phyloP scores from a whole-genome alignment of 2,888 invertebrate genomes.

The Baccha elongata region DNA sequence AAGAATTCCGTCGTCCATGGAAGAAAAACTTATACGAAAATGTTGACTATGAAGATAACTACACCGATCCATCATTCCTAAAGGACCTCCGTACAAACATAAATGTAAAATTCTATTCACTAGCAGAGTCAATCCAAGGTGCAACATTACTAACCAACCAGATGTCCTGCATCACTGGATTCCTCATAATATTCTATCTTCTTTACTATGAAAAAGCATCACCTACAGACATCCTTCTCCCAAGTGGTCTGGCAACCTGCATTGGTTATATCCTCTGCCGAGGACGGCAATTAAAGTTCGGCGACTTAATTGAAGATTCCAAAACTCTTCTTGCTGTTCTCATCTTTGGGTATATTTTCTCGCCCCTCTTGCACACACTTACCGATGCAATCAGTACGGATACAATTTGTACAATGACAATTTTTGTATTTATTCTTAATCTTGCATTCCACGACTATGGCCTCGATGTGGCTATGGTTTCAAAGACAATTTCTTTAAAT shows the following conservation, averaged over 20 bases:
- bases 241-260: slow-evolving; percentile 84
- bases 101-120: slow-evolving; percentile 88
- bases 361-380: slow-evolving; percentile 95
- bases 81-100: slow-evolving; percentile 93
- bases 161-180: slow-evolving; percentile 89
- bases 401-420: slow-evolving; percentile 96
- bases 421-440: slow-evolving; percentile 93
- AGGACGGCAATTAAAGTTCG: slow-evolving; percentile 76
- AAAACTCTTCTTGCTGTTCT: slow-evolving; percentile 92
- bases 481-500: slow-evolving; percentile 95
- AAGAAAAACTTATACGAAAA: slow-evolving; percentile 95
- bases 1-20: slow-evolving; percentile 84
- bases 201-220: slow-evolving; percentile 87
- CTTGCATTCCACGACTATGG: slow-evolving; percentile 97
- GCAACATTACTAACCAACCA: slow-evolving; percentile 91
- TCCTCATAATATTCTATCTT: slow-evolving; percentile 88
- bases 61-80: slow-evolving; percentile 93
- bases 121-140: slow-evolving; percentile 88
- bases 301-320: slow-evolving; percentile 84
- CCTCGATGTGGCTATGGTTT: slow-evolving; percentile 91
- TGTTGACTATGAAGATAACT: slow-evolving; percentile 94
- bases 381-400: slow-evolving; percentile 99
- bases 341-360: slow-evolving; percentile 93
- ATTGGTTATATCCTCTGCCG: slow-evolving; percentile 86
- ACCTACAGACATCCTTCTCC: slow-evolving; percentile 86